Conservation (phyloP, 2,888 invertebrate genomes). For the Cerceris ruficornis region DNA sequence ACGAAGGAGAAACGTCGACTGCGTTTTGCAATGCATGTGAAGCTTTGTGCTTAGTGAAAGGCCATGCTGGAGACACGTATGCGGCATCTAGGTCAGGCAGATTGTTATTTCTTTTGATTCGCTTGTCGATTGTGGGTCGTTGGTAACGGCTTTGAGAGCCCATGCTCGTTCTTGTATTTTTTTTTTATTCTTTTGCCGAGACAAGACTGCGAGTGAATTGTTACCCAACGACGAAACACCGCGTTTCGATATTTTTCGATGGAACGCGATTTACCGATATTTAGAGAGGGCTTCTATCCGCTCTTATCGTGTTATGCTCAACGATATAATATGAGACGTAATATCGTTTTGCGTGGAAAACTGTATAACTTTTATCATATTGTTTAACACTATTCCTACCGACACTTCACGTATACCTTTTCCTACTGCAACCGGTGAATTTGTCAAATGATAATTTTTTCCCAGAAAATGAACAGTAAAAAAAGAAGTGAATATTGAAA, state of each 20-base stretch:
- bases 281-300: neutral
- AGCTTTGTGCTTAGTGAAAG: constrained; percentile 2
- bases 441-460: too few species aligned
- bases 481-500: too few species aligned
- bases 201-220: constrained; percentile 9
- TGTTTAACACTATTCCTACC: too few species aligned
- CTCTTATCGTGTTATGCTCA: too few species aligned
- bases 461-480: too few species aligned
- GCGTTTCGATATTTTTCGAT: neutral
- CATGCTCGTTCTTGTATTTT: neutral
- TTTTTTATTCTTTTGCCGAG: neutral
- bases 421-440: too few species aligned
- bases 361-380: too few species aligned
- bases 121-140: constrained; percentile 24
- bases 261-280: neutral
- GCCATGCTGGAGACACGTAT: constrained; percentile 5
- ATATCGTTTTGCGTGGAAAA: too few species aligned
- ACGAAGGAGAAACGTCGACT: constrained; percentile 20
- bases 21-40: constrained; percentile 40
- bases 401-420: too few species aligned
- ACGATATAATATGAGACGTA: too few species aligned
- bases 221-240: neutral
- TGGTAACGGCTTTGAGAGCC: constrained; percentile 13
- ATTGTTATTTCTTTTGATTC: constrained; percentile 60
- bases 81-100: constrained; percentile 56